Conservation (phyloP, 2,113 vertebrate species). For the Oryzias celebensis region DNA sequence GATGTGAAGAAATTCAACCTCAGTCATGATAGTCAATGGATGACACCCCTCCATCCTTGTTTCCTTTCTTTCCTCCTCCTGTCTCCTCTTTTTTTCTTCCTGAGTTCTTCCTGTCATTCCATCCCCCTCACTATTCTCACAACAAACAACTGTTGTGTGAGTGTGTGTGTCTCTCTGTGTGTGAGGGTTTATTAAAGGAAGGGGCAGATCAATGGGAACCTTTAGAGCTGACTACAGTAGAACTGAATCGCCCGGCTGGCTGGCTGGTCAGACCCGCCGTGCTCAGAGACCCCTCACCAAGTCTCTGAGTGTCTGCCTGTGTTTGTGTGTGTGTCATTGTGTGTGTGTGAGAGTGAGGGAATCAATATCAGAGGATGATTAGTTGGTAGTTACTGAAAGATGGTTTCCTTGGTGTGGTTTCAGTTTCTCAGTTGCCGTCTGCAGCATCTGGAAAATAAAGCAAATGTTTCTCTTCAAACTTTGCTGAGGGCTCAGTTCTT, state of each 20-base stretch:
- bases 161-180: constrained; percentile 17
- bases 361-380: constrained; percentile 69
- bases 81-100: not conserved
- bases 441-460: constrained; percentile 24
- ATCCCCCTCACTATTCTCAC: constrained; percentile 10
- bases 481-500: not conserved
- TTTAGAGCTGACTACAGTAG: constrained; percentile 72
- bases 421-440: constrained; percentile 51
- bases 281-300: constrained; percentile 47
- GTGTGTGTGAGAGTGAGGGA: constrained; percentile 10
- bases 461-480: constrained; percentile 9
- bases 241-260: constrained; percentile 60
- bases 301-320: constrained; percentile 6
- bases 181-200: constrained; percentile 57
- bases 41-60: constrained; percentile 14
- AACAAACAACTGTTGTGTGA: constrained; percentile 7
- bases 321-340: not conserved
- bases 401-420: constrained; percentile 54
- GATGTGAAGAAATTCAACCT: constrained; percentile 22
- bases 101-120: not conserved
- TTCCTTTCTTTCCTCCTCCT: not conserved
- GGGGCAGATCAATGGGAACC: constrained; percentile 68
- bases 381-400: constrained; percentile 67
- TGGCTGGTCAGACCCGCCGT: constrained; percentile 51
- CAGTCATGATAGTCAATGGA: constrained; percentile 37